These are phyloP conservation scores for Threskiornis aethiopicus DNA, from an alignment of 2,797 vertebrate species.

Conservation along the genomic window DNA sequence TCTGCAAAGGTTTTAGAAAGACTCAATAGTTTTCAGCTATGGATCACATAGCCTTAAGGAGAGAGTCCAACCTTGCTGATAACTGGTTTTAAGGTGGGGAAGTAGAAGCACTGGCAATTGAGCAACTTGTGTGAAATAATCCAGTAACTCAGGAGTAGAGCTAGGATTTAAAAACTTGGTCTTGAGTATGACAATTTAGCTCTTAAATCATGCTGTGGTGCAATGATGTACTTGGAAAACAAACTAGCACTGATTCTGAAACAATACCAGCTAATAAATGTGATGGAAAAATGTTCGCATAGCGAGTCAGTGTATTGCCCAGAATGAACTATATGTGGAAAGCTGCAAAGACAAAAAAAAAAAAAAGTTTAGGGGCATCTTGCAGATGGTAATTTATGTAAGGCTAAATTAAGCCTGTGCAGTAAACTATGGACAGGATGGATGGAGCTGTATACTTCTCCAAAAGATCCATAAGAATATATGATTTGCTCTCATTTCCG, in stretches of 20 bases:
- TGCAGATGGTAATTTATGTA: slow-evolving; percentile 12
- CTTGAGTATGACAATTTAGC: neutral
- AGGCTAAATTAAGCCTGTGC: neutral
- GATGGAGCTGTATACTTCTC: neutral
- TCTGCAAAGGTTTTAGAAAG: neutral
- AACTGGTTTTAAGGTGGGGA: neutral
- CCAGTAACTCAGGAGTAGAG: neutral
- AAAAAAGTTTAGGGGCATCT: neutral
- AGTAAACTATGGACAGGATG: neutral
- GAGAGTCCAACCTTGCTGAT: neutral
- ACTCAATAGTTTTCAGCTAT: neutral
- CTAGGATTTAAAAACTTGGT: neutral
- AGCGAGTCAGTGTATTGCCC: neutral
- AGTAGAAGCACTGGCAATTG: neutral
- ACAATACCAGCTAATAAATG: slow-evolving; percentile 35
- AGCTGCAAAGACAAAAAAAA: neutral
- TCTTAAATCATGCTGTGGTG: neutral
- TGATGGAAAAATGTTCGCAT: neutral
- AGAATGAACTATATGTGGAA: neutral
- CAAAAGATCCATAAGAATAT: neutral
- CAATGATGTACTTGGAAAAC: neutral
- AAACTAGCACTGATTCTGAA: slow-evolving; percentile 26
- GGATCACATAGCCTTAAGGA: neutral
- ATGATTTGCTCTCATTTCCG: neutral
- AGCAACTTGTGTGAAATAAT: neutral